A percentile compares a stretch with the other conserved stretches of the same genome.
Evolutionary conservation across 1,140 invertebrate species (phyloP).

Genomic region (Gryon sp.): DNA sequence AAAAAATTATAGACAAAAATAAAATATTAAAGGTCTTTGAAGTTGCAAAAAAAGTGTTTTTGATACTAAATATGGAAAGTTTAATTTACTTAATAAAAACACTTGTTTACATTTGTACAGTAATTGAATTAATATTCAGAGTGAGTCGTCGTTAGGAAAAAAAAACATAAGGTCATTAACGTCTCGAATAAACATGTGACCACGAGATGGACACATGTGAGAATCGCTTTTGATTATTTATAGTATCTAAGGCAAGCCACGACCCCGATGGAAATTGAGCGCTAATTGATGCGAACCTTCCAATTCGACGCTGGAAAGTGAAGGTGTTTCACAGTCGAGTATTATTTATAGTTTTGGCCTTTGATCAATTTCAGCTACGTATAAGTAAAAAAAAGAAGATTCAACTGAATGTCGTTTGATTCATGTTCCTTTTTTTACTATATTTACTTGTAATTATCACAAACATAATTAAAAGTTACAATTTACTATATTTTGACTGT

Average conservation of each 20-base stretch:
- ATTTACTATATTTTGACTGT: too few relatives aligned
- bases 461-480: too few relatives aligned
- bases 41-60: too few relatives aligned
- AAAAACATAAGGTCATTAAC: conserved; percentile 13
- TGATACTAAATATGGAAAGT: too few relatives aligned
- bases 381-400: not conserved
- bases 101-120: too few relatives aligned
- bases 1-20: too few relatives aligned
- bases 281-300: conserved; percentile 42
- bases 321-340: conserved; percentile 25
- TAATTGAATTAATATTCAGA: too few relatives aligned
- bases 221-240: conserved; percentile 46
- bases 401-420: too few relatives aligned
- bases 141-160: not conserved
- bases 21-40: too few relatives aligned
- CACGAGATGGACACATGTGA: not conserved
- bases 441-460: too few relatives aligned
- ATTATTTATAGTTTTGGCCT: conserved; percentile 31
- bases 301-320: conserved; percentile 34
- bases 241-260: conserved; percentile 30
- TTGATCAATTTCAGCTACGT: conserved; percentile 13
- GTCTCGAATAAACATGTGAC: conserved; percentile 14
- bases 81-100: too few relatives aligned
- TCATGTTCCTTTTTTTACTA: too few relatives aligned
- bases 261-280: conserved; percentile 38